These are phyloP conservation scores for Cylas formicarius DNA, from an alignment of 1,140 invertebrate genomes.

Conservation along the genomic window DNA sequence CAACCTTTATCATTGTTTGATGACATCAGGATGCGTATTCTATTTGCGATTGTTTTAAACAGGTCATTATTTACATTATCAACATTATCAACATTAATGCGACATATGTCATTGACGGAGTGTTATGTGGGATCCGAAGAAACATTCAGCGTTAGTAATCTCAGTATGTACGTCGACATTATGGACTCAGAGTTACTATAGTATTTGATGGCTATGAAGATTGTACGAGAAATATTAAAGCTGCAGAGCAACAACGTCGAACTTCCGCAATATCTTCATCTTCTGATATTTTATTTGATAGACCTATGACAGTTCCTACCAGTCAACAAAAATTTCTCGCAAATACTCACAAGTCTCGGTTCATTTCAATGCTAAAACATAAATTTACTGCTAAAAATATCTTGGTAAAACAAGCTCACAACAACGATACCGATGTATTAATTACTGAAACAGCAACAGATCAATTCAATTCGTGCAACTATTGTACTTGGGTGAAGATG, in stretches of 20 bases:
- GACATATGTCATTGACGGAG: slow-evolving; percentile 32
- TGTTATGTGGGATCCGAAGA: slow-evolving; percentile 33
- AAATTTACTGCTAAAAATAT: slow-evolving; percentile 24
- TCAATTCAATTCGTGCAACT: slow-evolving; percentile 14
- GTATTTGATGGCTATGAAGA: slow-evolving; percentile 35
- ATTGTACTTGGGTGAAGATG: slow-evolving; percentile 31
- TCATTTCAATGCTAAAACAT: slow-evolving; percentile 34
- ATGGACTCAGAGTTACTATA: slow-evolving; percentile 29
- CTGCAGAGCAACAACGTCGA: slow-evolving; percentile 30
- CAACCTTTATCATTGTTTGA: slow-evolving; percentile 35
- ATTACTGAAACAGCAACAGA: slow-evolving; percentile 24
- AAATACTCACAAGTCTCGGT: slow-evolving; percentile 36
- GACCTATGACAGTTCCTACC: slow-evolving; percentile 32
- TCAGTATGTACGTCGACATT: slow-evolving; percentile 32
- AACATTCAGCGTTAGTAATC: too few relatives aligned
- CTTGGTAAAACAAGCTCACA: slow-evolving; percentile 8
- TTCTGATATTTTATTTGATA: slow-evolving; percentile 35
- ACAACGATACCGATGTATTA: slow-evolving; percentile 24
- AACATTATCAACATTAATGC: slow-evolving; percentile 16
- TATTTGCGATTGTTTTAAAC: slow-evolving; percentile 35
- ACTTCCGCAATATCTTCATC: slow-evolving; percentile 33
- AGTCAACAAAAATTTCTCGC: slow-evolving; percentile 34
- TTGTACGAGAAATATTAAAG: slow-evolving; percentile 21
- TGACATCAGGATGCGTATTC: slow-evolving; percentile 36
- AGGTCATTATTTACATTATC: slow-evolving; percentile 24